Evolutionary conservation across 2,888 invertebrate genomes (phyloP).

Genomic region (Scrobipalpa atriplicella): DNA sequence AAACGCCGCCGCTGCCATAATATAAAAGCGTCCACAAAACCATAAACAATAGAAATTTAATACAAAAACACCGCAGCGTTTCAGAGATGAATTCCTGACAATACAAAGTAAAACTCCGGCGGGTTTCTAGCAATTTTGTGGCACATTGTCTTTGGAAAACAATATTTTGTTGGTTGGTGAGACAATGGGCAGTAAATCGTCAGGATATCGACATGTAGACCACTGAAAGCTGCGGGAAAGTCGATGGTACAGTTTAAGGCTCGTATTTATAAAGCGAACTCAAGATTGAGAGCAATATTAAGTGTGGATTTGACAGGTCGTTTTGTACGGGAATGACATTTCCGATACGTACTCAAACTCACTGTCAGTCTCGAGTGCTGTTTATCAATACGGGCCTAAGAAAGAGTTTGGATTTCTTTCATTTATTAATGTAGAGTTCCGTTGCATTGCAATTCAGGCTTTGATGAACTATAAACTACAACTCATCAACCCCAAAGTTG

Average conservation of each 20-base stretch:
- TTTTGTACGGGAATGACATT: no score
- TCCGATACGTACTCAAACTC: no score
- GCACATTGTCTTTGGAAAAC: slow-evolving; percentile 14
- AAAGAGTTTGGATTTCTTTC: not conserved
- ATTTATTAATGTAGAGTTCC: not conserved
- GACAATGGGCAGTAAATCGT: slow-evolving; percentile 19
- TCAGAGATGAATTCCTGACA: not conserved
- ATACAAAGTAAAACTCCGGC: slow-evolving; percentile 9
- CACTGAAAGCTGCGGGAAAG: slow-evolving; percentile 9
- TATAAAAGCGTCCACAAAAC: not conserved
- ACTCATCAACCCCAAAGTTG: no score
- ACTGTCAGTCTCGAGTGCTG: no score
- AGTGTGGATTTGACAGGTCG: no score
- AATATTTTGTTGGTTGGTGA: slow-evolving; percentile 10
- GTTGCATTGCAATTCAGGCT: no score
- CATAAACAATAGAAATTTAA: not conserved
- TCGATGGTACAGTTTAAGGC: not conserved
- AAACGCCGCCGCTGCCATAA: not conserved
- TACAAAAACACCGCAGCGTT: not conserved
- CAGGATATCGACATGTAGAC: not conserved
- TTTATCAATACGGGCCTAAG: no score
- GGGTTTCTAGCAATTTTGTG: slow-evolving; percentile 4
- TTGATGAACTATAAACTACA: no score
- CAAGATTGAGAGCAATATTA: no score
- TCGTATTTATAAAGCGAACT: no score